phyloP scores from a whole-genome alignment of 1,140 invertebrate species.

The Bicyclus anynana region DNA sequence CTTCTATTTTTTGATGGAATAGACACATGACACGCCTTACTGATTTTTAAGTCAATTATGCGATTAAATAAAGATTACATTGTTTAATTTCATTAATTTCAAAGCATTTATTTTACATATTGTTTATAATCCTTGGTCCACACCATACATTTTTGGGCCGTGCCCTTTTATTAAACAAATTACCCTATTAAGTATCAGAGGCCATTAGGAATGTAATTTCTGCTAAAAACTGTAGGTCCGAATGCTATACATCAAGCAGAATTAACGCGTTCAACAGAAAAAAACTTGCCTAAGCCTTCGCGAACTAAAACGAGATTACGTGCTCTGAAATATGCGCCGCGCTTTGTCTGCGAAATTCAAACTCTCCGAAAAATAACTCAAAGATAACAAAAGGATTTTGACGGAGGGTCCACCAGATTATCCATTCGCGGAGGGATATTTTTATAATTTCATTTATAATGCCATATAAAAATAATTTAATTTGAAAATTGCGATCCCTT shows the following conservation, averaged over 20 bases:
- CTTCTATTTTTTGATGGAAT: no score
- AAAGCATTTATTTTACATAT: no score
- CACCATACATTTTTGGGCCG: not conserved
- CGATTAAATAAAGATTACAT: no score
- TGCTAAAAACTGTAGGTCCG: slow-evolving; percentile 23
- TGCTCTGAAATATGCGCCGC: slow-evolving; percentile 59
- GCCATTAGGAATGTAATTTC: slow-evolving; percentile 26
- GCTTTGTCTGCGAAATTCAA: slow-evolving; percentile 58
- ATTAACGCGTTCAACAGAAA: slow-evolving; percentile 47
- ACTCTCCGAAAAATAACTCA: slow-evolving; percentile 61
- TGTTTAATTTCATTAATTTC: no score
- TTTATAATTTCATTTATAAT: slow-evolving; percentile 19
- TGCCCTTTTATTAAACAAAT: slow-evolving; percentile 21
- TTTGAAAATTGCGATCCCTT: not conserved
- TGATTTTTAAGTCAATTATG: no score
- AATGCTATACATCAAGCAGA: slow-evolving; percentile 36
- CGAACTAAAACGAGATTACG: slow-evolving; percentile 61
- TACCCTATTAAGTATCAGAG: slow-evolving; percentile 21
- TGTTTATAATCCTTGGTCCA: not conserved
- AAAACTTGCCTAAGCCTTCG: slow-evolving; percentile 47
- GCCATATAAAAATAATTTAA: slow-evolving; percentile 17
- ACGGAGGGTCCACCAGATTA: slow-evolving; percentile 40
- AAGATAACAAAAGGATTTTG: slow-evolving; percentile 66
- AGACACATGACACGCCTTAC: no score
- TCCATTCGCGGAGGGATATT: slow-evolving; percentile 12